Evolutionary conservation across 2,113 vertebrate genomes (phyloP).

Genomic region (Silurus glanis): DNA sequence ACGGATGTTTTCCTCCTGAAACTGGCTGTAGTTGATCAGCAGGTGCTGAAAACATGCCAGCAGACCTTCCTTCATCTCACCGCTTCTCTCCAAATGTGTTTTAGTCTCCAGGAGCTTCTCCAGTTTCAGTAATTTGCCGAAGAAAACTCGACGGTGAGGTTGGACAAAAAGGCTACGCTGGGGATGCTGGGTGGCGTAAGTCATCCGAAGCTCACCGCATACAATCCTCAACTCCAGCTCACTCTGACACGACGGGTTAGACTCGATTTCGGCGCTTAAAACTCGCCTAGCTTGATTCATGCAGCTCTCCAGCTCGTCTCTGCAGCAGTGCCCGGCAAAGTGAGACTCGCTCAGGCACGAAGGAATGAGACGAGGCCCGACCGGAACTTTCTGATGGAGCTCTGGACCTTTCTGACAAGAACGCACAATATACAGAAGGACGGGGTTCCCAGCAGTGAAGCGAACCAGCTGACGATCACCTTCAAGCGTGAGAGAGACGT

Average conservation of each 20-base stretch:
- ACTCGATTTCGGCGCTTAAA: slow-evolving; percentile 31
- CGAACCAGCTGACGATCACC: slow-evolving; percentile 44
- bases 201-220: slow-evolving; percentile 44
- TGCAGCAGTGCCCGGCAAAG: slow-evolving; percentile 50
- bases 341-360: slow-evolving; percentile 39
- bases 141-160: slow-evolving; percentile 27
- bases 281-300: slow-evolving; percentile 32
- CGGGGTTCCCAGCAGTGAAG: slow-evolving; percentile 31
- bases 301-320: slow-evolving; percentile 48
- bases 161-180: slow-evolving; percentile 34
- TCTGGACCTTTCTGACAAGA: slow-evolving; percentile 24
- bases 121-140: slow-evolving; percentile 32
- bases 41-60: slow-evolving; percentile 49
- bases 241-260: slow-evolving; percentile 30
- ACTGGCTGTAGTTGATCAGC: slow-evolving; percentile 37
- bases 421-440: slow-evolving; percentile 36
- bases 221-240: slow-evolving; percentile 46
- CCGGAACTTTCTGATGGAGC: slow-evolving; percentile 43
- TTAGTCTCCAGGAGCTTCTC: slow-evolving; percentile 49
- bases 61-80: slow-evolving; percentile 40
- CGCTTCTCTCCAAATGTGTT: slow-evolving; percentile 29
- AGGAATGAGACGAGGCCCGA: slow-evolving; percentile 22
- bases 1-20: slow-evolving; percentile 33
- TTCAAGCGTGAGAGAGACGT: slow-evolving; percentile 41
- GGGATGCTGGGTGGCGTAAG: slow-evolving; percentile 46